These are phyloP conservation scores for Cnemophilus loriae DNA, from an alignment of 2,113 vertebrate species.

Conservation along the genomic window DNA sequence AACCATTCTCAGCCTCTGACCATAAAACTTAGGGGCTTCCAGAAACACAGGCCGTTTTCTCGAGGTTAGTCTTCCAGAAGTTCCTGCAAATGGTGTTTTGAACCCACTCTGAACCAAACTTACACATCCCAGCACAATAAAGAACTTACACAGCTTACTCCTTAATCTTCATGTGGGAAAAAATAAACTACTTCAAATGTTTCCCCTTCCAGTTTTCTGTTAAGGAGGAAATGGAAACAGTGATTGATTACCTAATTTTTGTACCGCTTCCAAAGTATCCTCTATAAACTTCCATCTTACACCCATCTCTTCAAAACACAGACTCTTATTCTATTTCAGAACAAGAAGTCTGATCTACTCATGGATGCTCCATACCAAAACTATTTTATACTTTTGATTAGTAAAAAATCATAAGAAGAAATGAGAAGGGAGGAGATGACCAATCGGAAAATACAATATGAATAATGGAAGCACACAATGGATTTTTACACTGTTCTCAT, in stretches of 20 bases:
- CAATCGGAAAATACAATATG: not conserved
- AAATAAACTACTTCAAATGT: not conserved
- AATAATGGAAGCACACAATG: not conserved
- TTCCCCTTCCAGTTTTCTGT: not conserved
- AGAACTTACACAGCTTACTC: not conserved
- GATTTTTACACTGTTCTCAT: not conserved
- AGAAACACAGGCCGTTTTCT: not conserved
- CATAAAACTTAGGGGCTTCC: not conserved
- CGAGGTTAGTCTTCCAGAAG: not conserved
- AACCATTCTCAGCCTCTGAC: not conserved
- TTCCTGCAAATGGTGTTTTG: not conserved
- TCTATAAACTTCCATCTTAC: not conserved
- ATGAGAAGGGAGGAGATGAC: not conserved
- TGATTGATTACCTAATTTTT: not conserved
- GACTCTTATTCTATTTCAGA: not conserved
- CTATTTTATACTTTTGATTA: not conserved
- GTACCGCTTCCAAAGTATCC: not conserved
- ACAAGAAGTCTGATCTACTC: not conserved
- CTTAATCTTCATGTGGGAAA: not conserved
- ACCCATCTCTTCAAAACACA: not conserved
- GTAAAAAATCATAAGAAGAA: accelerated
- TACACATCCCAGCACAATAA: not conserved
- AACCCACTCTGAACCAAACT: not conserved
- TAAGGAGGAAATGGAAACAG: not conserved
- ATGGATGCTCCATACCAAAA: not conserved